Percentiles rank a stretch among this genome's conserved stretches.
Evolutionary conservation across 2,113 vertebrate genomes (phyloP).

Genomic region (Calidris pygmaea): DNA sequence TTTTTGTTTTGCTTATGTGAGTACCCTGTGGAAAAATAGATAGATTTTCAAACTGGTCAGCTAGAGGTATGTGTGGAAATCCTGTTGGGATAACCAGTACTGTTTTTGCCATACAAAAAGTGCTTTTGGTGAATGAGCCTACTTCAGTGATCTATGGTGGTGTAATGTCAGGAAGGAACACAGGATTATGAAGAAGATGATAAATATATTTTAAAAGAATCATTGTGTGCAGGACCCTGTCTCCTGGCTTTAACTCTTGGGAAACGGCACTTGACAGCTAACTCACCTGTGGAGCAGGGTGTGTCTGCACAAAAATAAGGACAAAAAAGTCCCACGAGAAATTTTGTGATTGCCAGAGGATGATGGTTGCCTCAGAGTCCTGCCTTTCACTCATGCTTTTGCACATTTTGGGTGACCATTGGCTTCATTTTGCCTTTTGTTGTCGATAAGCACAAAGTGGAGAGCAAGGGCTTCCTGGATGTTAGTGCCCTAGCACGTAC

Average conservation of each 20-base stretch:
- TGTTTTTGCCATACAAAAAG: not conserved
- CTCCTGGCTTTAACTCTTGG: not conserved
- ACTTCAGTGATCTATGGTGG: not conserved
- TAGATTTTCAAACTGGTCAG: not conserved
- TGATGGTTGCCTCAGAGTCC: not conserved
- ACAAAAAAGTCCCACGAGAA: not conserved
- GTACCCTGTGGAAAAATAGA: not conserved
- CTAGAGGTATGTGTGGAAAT: not conserved
- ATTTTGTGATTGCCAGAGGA: not conserved
- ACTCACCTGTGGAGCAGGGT: not conserved
- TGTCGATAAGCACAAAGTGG: not conserved
- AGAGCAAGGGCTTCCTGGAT: not conserved
- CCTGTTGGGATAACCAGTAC: not conserved
- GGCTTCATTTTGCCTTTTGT: not conserved
- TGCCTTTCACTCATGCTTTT: not conserved
- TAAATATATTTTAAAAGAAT: not conserved
- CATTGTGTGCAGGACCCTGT: not conserved
- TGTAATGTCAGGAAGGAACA: not conserved
- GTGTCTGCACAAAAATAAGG: not conserved
- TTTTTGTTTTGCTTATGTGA: not conserved
- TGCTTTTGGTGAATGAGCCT: not conserved
- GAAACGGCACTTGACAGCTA: not conserved
- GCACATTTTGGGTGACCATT: fast-evolving
- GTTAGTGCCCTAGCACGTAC: not conserved
- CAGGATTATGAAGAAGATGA: not conserved